Percentiles rank a stretch among this genome's conserved stretches.
Evolutionary conservation across 92 coral and sea anemone species (phyloP).

Genomic region (Ricordea florida): DNA sequence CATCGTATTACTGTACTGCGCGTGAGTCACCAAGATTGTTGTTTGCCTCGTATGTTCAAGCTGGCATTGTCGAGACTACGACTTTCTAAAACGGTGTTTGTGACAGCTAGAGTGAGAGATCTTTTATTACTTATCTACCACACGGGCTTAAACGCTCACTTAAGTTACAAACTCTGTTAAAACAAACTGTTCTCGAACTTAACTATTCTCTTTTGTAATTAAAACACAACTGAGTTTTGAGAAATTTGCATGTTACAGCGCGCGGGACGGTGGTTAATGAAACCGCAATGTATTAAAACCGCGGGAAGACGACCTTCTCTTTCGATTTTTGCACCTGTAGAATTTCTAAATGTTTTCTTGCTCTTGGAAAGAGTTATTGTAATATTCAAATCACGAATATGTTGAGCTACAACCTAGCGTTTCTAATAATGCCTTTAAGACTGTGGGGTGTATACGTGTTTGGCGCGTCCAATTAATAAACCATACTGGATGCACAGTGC

Average conservation of each 20-base stretch:
- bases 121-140: background rate
- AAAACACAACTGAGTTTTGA: slow-evolving; percentile 6
- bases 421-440: background rate
- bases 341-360: background rate
- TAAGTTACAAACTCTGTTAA: slow-evolving; percentile 19
- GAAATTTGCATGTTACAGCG: slow-evolving; percentile 26
- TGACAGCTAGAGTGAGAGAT: slow-evolving; percentile 1
- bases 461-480: background rate
- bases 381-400: slow-evolving; percentile 25
- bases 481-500: background rate
- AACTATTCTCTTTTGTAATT: slow-evolving; percentile 24
- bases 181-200: slow-evolving; percentile 27
- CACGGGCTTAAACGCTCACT: background rate
- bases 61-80: too few species aligned
- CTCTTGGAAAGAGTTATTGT: background rate
- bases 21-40: too few species aligned
- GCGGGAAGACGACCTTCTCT: background rate
- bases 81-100: too few species aligned
- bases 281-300: slow-evolving; percentile 23
- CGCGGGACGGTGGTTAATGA: slow-evolving; percentile 27
- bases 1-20: too few species aligned
- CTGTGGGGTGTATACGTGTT: slow-evolving; percentile 21
- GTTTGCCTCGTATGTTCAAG: too few species aligned
- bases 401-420: background rate
- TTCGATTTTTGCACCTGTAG: background rate